Percentiles rank a stretch among this genome's conserved stretches.
These are phyloP conservation scores for Rhinolophus sinicus DNA, from an alignment of 2,113 vertebrate genomes.

Conservation along the genomic window DNA sequence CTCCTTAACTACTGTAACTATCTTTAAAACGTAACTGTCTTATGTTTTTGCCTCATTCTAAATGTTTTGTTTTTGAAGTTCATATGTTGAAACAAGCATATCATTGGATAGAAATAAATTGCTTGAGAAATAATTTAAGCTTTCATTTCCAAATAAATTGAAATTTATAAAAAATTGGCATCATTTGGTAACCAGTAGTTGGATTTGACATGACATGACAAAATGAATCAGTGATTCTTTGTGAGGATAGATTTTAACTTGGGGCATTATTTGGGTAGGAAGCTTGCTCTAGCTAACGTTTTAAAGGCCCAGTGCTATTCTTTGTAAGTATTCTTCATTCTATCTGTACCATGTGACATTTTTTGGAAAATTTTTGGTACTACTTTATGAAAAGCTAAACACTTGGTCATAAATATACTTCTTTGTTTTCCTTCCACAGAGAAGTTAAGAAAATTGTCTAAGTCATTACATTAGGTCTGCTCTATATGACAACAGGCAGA, in stretches of 20 bases:
- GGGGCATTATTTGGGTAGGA: background rate
- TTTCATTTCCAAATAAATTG: conserved; percentile 30
- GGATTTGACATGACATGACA: background rate
- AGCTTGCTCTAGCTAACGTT: background rate
- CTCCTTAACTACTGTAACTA: background rate
- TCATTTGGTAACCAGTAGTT: background rate
- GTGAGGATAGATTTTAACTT: background rate
- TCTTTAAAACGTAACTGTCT: conserved; percentile 13
- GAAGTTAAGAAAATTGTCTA: background rate
- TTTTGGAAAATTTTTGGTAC: background rate
- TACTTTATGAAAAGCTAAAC: background rate
- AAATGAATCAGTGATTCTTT: background rate
- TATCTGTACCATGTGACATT: background rate
- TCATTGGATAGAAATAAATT: background rate
- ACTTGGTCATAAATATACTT: background rate
- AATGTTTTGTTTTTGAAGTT: conserved; percentile 16
- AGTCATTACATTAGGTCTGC: background rate
- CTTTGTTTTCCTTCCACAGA: background rate
- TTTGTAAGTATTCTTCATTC: background rate
- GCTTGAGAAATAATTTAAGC: background rate
- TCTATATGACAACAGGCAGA: background rate
- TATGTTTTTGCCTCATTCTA: conserved; percentile 1
- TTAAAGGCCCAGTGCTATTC: background rate
- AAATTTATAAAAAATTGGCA: background rate
- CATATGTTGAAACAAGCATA: conserved; percentile 9